Evolutionary conservation across 2,113 vertebrate species (phyloP).

Genomic region (Grus americana): DNA sequence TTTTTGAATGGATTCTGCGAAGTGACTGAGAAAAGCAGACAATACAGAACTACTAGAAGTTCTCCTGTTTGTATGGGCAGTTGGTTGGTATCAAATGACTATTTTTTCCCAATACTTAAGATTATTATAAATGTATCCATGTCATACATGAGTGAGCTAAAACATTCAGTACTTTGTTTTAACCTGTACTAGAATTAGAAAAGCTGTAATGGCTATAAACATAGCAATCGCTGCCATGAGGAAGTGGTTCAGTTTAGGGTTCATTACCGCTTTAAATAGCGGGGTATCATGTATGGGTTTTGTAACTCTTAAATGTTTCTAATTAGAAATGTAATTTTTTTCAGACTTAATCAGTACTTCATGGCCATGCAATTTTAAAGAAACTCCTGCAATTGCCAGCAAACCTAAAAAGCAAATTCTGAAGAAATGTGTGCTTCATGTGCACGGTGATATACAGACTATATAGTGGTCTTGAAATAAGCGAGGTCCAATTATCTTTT

Average conservation of each 20-base stretch:
- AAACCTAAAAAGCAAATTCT: conserved; percentile 7
- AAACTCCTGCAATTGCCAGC: background rate
- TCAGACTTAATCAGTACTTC: background rate
- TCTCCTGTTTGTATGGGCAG: background rate
- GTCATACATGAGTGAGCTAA: background rate
- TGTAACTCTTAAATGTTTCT: background rate
- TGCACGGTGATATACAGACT: background rate
- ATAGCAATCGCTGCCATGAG: background rate
- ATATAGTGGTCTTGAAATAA: background rate
- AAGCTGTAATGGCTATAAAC: background rate
- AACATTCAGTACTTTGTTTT: background rate
- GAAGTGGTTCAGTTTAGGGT: background rate
- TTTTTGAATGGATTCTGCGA: background rate
- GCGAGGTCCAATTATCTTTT: background rate
- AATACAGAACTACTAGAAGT: background rate
- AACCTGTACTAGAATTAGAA: background rate
- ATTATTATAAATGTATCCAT: background rate
- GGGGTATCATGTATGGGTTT: background rate
- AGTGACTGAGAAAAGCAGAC: background rate
- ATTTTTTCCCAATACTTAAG: background rate
- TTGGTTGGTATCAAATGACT: background rate
- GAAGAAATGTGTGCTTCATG: background rate
- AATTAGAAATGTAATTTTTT: background rate
- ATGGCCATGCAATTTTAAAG: background rate
- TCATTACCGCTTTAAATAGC: background rate